Percentiles rank a stretch among this genome's conserved stretches.
Evolutionary conservation across 1,140 invertebrate genomes (phyloP).

Genomic region (Tetragonula clypearis): DNA sequence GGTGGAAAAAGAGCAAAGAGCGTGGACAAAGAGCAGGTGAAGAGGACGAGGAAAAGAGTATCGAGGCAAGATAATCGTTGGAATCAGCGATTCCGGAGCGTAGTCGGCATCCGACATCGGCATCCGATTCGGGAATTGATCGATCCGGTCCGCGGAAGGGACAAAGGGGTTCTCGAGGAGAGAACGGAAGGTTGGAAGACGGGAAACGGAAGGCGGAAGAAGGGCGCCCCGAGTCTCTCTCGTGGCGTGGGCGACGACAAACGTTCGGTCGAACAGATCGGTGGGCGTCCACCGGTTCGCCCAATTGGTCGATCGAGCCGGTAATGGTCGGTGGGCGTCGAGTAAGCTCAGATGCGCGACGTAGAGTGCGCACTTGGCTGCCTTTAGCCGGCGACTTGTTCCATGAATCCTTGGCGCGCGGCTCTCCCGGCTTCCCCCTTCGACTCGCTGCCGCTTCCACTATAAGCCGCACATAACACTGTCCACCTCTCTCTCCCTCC

Average conservation of each 20-base stretch:
- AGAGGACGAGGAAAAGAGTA: background rate
- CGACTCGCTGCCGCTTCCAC: background rate
- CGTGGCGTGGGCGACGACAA: slow-evolving; percentile 61
- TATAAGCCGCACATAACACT: slow-evolving; percentile 21
- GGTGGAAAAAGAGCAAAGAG: background rate
- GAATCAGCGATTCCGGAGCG: slow-evolving; percentile 55
- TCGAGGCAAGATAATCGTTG: slow-evolving; percentile 27
- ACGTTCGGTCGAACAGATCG: slow-evolving; percentile 59
- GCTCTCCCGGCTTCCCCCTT: slow-evolving; percentile 13
- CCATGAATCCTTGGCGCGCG: slow-evolving; percentile 38
- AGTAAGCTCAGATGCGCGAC: slow-evolving; percentile 73
- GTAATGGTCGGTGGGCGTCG: slow-evolving; percentile 80
- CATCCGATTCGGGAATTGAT: slow-evolving; percentile 67
- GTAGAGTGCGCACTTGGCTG: slow-evolving; percentile 73
- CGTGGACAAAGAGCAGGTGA: background rate
- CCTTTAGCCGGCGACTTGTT: slow-evolving; percentile 45
- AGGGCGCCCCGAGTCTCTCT: slow-evolving; percentile 29
- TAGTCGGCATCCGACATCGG: slow-evolving; percentile 55
- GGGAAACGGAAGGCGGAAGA: slow-evolving; percentile 58
- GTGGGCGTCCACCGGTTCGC: slow-evolving; percentile 78
- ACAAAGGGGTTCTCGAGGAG: slow-evolving; percentile 13
- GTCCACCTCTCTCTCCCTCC: background rate
- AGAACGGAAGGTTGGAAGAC: slow-evolving; percentile 1
- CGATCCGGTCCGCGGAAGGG: slow-evolving; percentile 52
- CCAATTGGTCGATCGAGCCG: slow-evolving; percentile 78